These are phyloP conservation scores for Corythaeola cristata DNA, from an alignment of 2,113 vertebrate species.

Conservation along the genomic window DNA sequence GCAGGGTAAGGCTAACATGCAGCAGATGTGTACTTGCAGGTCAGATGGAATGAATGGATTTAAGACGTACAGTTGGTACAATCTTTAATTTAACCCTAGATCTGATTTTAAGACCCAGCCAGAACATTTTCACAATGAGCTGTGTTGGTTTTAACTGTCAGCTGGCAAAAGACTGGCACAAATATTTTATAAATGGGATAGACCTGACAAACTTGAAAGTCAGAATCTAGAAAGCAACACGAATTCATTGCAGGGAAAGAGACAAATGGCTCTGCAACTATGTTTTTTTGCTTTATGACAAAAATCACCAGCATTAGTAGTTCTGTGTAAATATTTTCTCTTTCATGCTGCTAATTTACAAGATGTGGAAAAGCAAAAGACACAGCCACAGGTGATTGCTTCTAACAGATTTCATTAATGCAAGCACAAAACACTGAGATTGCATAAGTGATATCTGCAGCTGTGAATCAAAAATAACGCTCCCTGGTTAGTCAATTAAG, in stretches of 20 bases:
- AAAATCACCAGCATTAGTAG: background rate
- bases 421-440: background rate
- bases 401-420: constrained; percentile 20
- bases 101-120: constrained; percentile 57
- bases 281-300: background rate
- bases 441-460: constrained; percentile 18
- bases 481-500: background rate
- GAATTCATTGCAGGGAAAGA: background rate
- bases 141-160: background rate
- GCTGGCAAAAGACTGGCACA: background rate
- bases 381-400: background rate
- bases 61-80: constrained; percentile 62
- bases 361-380: background rate
- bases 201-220: background rate
- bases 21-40: constrained; percentile 80
- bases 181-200: background rate
- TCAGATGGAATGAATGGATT: constrained; percentile 78
- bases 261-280: background rate
- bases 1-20: constrained; percentile 49
- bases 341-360: background rate
- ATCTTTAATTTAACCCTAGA: constrained; percentile 70
- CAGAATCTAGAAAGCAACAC: background rate
- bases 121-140: constrained; percentile 23
- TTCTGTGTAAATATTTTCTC: background rate
- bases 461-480: background rate